Percentiles rank a stretch among this genome's conserved stretches.
Conservation (phyloP, 2,888 invertebrate genomes). For the Auanema freiburgensis region DNA sequence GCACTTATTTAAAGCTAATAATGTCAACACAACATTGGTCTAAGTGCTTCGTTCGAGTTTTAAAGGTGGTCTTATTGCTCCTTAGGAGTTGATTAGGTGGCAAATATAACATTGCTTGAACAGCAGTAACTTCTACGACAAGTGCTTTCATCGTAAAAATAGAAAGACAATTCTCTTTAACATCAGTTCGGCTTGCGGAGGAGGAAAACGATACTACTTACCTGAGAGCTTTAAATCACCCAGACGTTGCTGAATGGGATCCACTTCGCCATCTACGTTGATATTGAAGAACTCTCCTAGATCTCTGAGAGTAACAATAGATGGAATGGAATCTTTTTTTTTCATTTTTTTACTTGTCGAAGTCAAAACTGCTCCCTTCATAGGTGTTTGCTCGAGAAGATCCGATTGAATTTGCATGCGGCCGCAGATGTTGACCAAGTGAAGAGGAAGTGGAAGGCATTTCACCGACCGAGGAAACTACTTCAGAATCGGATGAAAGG, state of each 20-base stretch:
- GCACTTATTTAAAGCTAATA: no score
- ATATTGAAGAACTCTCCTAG: slow-evolving; percentile 53
- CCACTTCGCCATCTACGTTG: slow-evolving; percentile 29
- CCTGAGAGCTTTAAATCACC: slow-evolving; percentile 44
- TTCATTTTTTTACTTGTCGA: slow-evolving; percentile 32
- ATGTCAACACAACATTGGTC: no score
- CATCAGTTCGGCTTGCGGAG: neutral
- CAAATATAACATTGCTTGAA: no score
- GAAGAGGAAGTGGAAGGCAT: slow-evolving; percentile 7
- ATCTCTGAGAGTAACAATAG: slow-evolving; percentile 31
- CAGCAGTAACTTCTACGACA: no score
- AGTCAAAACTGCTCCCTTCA: slow-evolving; percentile 36
- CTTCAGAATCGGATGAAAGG: no score
- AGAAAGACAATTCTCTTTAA: neutral
- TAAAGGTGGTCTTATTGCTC: no score
- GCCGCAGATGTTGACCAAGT: slow-evolving; percentile 6
- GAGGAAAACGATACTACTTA: slow-evolving; percentile 11
- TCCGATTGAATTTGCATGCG: slow-evolving; percentile 1
- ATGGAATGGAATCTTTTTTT: neutral
- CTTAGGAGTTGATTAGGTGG: no score
- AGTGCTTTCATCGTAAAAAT: no score
- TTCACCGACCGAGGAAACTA: neutral
- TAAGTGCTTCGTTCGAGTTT: no score
- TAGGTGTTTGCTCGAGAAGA: slow-evolving; percentile 29
- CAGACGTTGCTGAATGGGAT: slow-evolving; percentile 45